These are phyloP conservation scores for Leucoptera coffeella DNA, from an alignment of 2,888 invertebrate species.

Conservation along the genomic window DNA sequence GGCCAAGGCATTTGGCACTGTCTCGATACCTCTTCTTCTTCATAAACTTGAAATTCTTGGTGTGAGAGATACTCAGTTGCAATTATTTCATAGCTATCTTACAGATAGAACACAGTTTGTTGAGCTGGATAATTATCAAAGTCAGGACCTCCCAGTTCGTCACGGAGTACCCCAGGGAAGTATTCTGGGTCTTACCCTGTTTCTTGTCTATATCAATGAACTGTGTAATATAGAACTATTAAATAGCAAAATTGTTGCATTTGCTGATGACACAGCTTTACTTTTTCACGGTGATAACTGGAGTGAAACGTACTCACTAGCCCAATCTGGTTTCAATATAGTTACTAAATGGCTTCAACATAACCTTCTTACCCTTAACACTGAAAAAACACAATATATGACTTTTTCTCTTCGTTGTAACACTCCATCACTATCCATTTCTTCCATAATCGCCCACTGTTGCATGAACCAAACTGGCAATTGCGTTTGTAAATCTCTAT, in stretches of 20 bases:
- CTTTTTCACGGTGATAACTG: neutral
- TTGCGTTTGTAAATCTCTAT: neutral
- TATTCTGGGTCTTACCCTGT: neutral
- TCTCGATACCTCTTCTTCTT: neutral
- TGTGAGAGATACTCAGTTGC: neutral
- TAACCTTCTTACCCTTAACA: neutral
- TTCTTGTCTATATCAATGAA: no score
- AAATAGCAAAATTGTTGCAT: neutral
- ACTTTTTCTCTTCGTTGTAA: neutral
- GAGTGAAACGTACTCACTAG: neutral
- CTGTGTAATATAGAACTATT: neutral
- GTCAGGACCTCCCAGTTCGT: neutral
- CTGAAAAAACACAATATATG: neutral
- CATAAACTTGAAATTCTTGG: neutral
- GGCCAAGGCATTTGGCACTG: neutral
- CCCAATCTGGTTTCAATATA: neutral
- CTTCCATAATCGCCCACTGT: neutral
- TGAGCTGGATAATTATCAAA: no score
- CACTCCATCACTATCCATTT: neutral
- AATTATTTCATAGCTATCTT: neutral
- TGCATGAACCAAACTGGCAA: neutral
- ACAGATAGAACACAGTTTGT: neutral
- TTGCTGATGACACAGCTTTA: constrained; percentile 1
- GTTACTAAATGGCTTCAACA: neutral
- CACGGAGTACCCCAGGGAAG: neutral